Conservation (phyloP, 2,888 invertebrate genomes). For the Nomada ferruginata region DNA sequence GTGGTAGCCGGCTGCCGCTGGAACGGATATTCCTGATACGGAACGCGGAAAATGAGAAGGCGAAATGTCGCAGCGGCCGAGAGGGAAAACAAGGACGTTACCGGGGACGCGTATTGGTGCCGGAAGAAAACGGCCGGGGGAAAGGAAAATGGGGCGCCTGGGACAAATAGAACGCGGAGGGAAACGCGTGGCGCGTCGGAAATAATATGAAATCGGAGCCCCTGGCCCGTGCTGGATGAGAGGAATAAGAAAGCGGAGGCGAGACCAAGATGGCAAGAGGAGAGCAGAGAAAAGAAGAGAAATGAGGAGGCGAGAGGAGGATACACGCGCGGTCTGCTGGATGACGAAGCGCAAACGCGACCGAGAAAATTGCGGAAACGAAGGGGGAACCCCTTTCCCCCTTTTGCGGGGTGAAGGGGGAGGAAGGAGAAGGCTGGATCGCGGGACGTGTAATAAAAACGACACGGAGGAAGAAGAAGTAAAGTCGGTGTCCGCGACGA, state of each 20-base stretch:
- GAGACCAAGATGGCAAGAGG: neutral
- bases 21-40: neutral
- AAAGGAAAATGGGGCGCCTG: constrained; percentile 33
- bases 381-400: neutral
- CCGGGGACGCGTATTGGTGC: constrained; percentile 1
- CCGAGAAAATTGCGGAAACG: constrained; percentile 32
- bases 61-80: neutral
- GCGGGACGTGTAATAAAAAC: constrained; percentile 25
- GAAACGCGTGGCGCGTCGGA: constrained; percentile 6
- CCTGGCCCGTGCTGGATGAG: neutral
- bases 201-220: constrained; percentile 38
- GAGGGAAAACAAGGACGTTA: constrained; percentile 8
- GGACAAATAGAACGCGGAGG: neutral
- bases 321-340: constrained; percentile 6
- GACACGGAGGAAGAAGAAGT: neutral
- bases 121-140: neutral
- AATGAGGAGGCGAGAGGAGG: neutral
- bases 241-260: constrained; percentile 5
- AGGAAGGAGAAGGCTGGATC: neutral
- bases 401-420: neutral
- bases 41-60: constrained; percentile 16
- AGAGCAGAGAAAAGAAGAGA: no score
- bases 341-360: constrained; percentile 39
- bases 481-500: constrained; percentile 12
- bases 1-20: neutral